Percentiles rank a stretch among this genome's conserved stretches.
These are phyloP conservation scores for Toxotes chatareus DNA, from an alignment of 2,113 vertebrate species.

Conservation along the genomic window DNA sequence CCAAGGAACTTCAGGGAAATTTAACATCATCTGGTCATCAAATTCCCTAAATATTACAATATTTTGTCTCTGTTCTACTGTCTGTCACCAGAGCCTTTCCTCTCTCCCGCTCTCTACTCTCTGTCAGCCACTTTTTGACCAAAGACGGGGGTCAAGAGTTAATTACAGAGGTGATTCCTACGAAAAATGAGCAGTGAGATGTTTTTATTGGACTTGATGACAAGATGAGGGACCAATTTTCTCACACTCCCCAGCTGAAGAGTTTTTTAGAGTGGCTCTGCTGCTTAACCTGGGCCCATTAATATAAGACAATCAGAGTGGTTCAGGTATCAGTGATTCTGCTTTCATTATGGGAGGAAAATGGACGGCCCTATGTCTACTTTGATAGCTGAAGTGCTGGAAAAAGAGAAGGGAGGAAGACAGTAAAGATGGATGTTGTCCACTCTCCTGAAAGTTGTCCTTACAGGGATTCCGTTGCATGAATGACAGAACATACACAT, in stretches of 20 bases:
- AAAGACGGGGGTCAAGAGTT: neutral
- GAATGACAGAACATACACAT: slow-evolving; percentile 13
- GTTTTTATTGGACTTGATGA: slow-evolving; percentile 23
- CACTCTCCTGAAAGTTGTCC: neutral
- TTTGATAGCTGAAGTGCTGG: neutral
- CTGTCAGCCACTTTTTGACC: neutral
- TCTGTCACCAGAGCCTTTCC: neutral
- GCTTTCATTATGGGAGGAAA: slow-evolving; percentile 18
- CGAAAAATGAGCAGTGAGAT: slow-evolving; percentile 15
- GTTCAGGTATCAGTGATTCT: neutral
- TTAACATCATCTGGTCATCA: slow-evolving; percentile 18
- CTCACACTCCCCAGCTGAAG: slow-evolving; percentile 10
- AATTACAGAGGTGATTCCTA: neutral
- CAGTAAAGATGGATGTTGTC: neutral
- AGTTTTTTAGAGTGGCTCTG: slow-evolving; percentile 22
- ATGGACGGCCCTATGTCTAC: neutral
- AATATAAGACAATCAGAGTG: slow-evolving; percentile 33
- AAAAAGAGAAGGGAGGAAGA: neutral
- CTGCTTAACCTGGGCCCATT: slow-evolving; percentile 17
- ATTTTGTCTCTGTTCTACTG: neutral
- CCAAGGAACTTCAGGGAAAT: neutral
- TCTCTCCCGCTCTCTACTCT: neutral
- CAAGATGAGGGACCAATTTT: slow-evolving; percentile 17
- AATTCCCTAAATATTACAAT: neutral
- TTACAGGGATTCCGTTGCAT: neutral